These are phyloP conservation scores for Ivindomyrus marchei DNA, from an alignment of 2,113 vertebrate species.

Conservation along the genomic window DNA sequence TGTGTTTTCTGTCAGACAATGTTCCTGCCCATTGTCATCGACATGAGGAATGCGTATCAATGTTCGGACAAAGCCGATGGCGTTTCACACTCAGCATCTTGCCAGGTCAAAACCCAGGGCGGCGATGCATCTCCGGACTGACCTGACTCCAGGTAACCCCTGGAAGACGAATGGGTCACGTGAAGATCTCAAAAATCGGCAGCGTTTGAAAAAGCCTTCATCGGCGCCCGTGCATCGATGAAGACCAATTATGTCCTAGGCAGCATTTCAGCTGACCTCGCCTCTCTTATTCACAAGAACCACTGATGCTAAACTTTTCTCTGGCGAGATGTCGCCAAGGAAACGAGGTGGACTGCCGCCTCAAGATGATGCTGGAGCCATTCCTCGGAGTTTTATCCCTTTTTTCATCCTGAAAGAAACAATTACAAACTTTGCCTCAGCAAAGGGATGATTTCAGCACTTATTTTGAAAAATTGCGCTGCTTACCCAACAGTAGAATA, in stretches of 20 bases:
- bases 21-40: neutral
- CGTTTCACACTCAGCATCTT: neutral
- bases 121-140: neutral
- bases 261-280: neutral
- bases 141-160: neutral
- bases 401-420: slow-evolving; percentile 30
- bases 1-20: neutral
- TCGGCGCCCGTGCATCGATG: neutral
- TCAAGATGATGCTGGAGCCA: slow-evolving; percentile 46
- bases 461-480: slow-evolving; percentile 79
- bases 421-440: slow-evolving; percentile 53
- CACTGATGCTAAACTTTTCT: slow-evolving; percentile 49
- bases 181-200: neutral
- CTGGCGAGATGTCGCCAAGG: slow-evolving; percentile 50
- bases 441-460: slow-evolving; percentile 71
- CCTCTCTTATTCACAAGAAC: slow-evolving; percentile 19
- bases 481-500: slow-evolving; percentile 77
- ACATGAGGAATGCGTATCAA: neutral
- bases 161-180: neutral
- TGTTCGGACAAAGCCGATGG: neutral
- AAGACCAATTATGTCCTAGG: neutral
- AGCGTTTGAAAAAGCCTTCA: neutral
- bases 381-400: slow-evolving; percentile 31
- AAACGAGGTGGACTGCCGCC: slow-evolving; percentile 54
- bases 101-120: neutral